Evolutionary conservation across 1,140 invertebrate species (phyloP), one percentile per base, ranked within the genome.

Genomic region (Ladona fulva): DNA sequence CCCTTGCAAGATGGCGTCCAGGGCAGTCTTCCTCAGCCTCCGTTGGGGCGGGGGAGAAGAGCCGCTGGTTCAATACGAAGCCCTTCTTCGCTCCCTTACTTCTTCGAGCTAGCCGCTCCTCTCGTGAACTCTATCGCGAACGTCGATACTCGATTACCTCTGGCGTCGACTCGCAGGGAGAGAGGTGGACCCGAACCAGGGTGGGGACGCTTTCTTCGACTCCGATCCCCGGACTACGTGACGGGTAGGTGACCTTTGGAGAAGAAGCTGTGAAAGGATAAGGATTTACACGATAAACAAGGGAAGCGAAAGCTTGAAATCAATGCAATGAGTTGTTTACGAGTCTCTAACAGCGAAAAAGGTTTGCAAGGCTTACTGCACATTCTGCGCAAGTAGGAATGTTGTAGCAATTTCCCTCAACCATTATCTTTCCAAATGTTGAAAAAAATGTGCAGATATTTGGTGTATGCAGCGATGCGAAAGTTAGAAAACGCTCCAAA

Each of bases 61-160:
- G 52, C 52, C 52, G 52, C 52, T 66, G 16, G 52, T 66, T 66
- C 52, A 66, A 66, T 66, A 66, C 52, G 52, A 66, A 66, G n/a
- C 52, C 52, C 52, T 66, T 66, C 29, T 66, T 66, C 52, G 1
- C 52, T 66, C n/a, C 52, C 44, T 52, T 52, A 52, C 44, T 66
- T 66, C 52, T 66, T 66, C 52, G 52, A 66, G 52, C 52, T 66
- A 66, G 52, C 52, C 52, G 12, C n/a, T 12, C 1, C 52, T 22
- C 52, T 19, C 44, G 44, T 52, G 19, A 52, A 52, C 52, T 66
- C 52, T 12, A 66, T 66, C 16, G 16, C 52, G 3, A 6, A 66
- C 52, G 52, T 66, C 52, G 52, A 66, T 66, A 66, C 52, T 66
- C 52, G 52, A 66, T 66, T 66, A 66, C 52, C 52, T 22, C 3